A percentile compares a stretch with the other conserved stretches of the same genome.
These are phyloP conservation scores for Camponotus fellah DNA, from an alignment of 2,888 invertebrate genomes.

Conservation along the genomic window DNA sequence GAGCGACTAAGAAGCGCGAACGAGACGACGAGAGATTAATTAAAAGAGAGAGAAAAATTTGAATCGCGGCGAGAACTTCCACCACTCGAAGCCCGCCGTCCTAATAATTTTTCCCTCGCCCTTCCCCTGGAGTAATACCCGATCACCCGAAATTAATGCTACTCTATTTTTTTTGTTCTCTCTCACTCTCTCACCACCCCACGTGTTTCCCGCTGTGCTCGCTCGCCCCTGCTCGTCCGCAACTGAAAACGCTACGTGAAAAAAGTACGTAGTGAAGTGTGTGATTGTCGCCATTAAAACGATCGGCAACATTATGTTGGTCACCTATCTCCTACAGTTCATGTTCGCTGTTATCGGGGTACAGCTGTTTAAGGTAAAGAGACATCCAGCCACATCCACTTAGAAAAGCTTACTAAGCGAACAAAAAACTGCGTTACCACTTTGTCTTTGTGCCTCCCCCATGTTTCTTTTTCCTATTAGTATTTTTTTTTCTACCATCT, in stretches of 20 bases:
- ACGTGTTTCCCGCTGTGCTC: slow-evolving; percentile 84
- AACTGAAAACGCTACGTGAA: slow-evolving; percentile 79
- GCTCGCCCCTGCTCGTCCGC: slow-evolving; percentile 81
- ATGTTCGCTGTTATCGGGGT: slow-evolving; percentile 99
- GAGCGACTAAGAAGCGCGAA: slow-evolving; percentile 45
- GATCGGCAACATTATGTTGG: slow-evolving; percentile 99
- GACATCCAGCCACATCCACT: slow-evolving; percentile 74
- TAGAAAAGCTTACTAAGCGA: slow-evolving; percentile 70
- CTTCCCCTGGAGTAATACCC: slow-evolving; percentile 58
- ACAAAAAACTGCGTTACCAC: slow-evolving; percentile 60
- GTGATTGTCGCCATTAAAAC: slow-evolving; percentile 99
- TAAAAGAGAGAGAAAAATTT: slow-evolving; percentile 35
- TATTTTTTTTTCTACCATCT: slow-evolving; percentile 29
- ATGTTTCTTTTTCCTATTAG: neutral
- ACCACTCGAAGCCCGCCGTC: slow-evolving; percentile 13
- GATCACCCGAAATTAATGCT: slow-evolving; percentile 79
- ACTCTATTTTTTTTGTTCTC: slow-evolving; percentile 83
- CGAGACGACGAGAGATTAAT: slow-evolving; percentile 56
- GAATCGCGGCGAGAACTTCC: slow-evolving; percentile 51
- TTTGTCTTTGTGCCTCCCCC: slow-evolving; percentile 15
- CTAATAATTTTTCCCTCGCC: no score
- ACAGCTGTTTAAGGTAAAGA: slow-evolving; percentile 99
- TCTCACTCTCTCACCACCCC: slow-evolving; percentile 82
- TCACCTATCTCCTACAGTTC: slow-evolving; percentile 99
- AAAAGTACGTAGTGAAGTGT: slow-evolving; percentile 99